Conservation (phyloP, 2,113 vertebrate species). For the Ctenomys sociabilis region DNA sequence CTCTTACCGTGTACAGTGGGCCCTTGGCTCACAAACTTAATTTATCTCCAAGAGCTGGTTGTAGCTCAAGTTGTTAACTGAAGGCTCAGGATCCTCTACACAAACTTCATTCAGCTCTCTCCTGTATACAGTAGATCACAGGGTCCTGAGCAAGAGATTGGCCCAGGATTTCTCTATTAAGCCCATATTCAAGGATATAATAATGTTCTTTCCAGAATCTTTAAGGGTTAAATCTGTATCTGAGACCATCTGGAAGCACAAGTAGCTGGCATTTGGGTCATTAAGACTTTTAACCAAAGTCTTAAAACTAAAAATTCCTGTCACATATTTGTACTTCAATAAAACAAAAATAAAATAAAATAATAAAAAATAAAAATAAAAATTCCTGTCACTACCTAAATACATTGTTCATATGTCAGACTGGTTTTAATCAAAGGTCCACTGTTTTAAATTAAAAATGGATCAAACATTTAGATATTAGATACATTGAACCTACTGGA, state of each 20-base stretch:
- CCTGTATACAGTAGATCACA: background rate
- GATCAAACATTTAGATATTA: background rate
- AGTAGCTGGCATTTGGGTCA: background rate
- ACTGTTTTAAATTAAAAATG: background rate
- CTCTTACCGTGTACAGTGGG: background rate
- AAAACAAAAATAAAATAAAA: too few species aligned
- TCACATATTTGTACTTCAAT: too few species aligned
- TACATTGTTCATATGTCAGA: background rate
- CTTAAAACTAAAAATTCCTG: background rate
- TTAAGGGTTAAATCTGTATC: background rate
- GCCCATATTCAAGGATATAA: background rate
- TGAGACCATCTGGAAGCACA: background rate
- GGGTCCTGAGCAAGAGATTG: background rate
- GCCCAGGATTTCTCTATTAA: background rate
- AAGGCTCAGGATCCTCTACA: background rate
- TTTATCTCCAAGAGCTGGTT: background rate
- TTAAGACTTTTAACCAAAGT: background rate
- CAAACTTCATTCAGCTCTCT: background rate
- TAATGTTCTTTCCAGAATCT: background rate
- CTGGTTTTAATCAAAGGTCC: too few species aligned
- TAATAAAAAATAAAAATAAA: too few species aligned
- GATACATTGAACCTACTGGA: background rate
- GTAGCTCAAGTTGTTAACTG: background rate
- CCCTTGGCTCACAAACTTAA: background rate
- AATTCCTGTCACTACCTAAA: background rate